Percentiles rank a stretch among this genome's conserved stretches.
These are phyloP conservation scores for Mycetomoellerius zeteki DNA, from an alignment of 1,140 invertebrate species.

Conservation along the genomic window DNA sequence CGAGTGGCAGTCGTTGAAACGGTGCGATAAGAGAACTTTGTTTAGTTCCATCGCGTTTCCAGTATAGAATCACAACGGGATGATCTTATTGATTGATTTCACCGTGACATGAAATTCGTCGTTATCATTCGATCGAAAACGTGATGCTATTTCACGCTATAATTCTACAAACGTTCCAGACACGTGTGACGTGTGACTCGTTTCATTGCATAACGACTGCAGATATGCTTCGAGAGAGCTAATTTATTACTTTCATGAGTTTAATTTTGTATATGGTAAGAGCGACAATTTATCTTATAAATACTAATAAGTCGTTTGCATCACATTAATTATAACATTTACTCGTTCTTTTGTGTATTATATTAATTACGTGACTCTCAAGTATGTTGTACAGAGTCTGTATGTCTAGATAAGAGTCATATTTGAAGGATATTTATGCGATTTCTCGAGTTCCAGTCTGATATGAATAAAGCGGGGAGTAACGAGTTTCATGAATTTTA, in stretches of 20 bases:
- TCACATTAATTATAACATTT: neutral
- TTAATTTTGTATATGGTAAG: neutral
- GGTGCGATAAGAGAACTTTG: conserved; percentile 16
- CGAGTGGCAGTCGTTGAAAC: conserved; percentile 7
- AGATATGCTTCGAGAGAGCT: neutral
- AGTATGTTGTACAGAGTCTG: neutral
- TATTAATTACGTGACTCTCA: neutral
- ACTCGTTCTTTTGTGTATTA: neutral
- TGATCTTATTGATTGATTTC: neutral
- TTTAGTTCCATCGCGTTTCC: neutral
- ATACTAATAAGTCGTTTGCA: neutral
- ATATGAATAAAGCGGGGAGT: too few relatives aligned
- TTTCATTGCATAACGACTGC: too few relatives aligned
- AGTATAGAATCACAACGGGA: neutral
- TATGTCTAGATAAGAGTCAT: neutral
- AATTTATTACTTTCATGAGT: neutral
- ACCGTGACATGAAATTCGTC: neutral
- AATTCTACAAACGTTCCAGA: too few relatives aligned
- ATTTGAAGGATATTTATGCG: neutral
- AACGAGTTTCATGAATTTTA: too few relatives aligned
- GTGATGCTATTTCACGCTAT: conserved; percentile 6
- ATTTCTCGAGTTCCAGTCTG: neutral
- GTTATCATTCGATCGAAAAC: conserved; percentile 18
- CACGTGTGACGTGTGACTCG: too few relatives aligned
- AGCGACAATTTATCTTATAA: neutral